Evolutionary conservation across 2,797 vertebrate genomes (phyloP), one percentile per base, ranked within the genome.

Genomic region (Sciurus carolinensis): DNA sequence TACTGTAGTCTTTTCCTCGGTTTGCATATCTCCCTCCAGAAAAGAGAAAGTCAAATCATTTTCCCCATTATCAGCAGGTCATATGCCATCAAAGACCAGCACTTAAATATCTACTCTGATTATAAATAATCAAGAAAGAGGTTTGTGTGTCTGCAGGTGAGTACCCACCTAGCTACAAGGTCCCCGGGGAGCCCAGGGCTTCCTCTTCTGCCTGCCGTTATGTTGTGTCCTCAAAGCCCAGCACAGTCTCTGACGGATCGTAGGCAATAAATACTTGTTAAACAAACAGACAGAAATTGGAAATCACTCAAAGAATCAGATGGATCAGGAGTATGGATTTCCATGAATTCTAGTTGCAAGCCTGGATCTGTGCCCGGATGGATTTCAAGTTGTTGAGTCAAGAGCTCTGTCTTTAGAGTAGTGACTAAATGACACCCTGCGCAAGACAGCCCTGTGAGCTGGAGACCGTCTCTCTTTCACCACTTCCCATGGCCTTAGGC

Each of bases 271-370:
- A 69, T n/a, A 81, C 47, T 59, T 87, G n/a, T 54, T 83, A 82
- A 81, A 86, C 33, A 39, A 76, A 87, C 18, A 84, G 39, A 50
- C 13, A 72, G 62, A 52, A 82, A 7, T 79, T 87, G 36, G 50
- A 93, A 91, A 50, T 88, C 67, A 87, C 79, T 93, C 66, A 85
- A 76, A 42, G 36, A 80, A 84, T 36, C 28, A 26, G 44, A 81
- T 47, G 22, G 42, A 75, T 80, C 76, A 54, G 24, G 44, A 91
- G 59, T 64, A 33, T 50, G 75, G 57, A 87, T 88, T 93, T 80
- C 67, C 30, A 42, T 54, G 50, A 75, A 33, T 84, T 93, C 67
- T 69, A 85, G 50, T 33, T 54, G 80, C 50, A 93, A 69, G 54
- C 24, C 11, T 18, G 44, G 33, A 33, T 89, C 66, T 73, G 7